Evolutionary conservation across 2,113 vertebrate genomes (phyloP).

Genomic region (Sylvicapra grimmia): DNA sequence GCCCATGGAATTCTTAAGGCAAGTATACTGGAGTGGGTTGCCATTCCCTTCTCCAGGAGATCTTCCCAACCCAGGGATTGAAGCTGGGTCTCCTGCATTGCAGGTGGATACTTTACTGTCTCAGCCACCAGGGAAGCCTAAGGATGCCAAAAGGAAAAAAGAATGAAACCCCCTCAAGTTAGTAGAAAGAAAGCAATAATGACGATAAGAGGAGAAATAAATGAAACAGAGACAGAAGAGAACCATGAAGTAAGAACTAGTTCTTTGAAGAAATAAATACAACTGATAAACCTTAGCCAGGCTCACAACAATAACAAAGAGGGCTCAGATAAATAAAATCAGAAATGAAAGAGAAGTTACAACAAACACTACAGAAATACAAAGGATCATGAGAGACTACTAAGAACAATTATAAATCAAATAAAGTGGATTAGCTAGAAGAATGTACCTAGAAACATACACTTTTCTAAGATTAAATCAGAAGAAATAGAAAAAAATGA

Average conservation of each 20-base stretch:
- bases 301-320: background rate
- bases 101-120: background rate
- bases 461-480: background rate
- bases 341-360: background rate
- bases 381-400: background rate
- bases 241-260: background rate
- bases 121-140: background rate
- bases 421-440: background rate
- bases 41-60: background rate
- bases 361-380: background rate
- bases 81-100: background rate
- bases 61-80: background rate
- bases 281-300: background rate
- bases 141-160: background rate
- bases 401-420: background rate
- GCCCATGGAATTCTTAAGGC: background rate
- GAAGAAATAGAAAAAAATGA: background rate
- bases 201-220: background rate
- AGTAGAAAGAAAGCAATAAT: background rate
- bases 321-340: background rate
- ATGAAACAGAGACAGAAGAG: background rate
- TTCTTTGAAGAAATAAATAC: background rate
- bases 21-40: background rate
- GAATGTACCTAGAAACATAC: background rate
- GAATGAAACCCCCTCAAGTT: background rate